Conservation (phyloP, 2,888 invertebrate genomes). For the Orthosia incerta region DNA sequence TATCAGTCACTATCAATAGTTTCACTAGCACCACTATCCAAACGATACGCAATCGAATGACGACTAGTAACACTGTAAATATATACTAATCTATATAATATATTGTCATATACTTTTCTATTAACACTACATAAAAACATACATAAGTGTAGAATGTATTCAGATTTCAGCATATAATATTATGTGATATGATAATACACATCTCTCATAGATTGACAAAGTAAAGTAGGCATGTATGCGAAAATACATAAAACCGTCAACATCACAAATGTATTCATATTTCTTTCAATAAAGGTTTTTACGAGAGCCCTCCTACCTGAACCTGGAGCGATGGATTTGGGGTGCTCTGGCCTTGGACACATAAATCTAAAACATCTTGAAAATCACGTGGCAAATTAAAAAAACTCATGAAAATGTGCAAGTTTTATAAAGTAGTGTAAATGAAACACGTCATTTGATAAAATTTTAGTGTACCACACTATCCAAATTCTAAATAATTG, state of each 20-base stretch:
- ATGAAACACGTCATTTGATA: not conserved
- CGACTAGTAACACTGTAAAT: conserved; percentile 13
- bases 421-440: not conserved
- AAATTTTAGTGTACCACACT: not conserved
- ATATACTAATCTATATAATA: conserved; percentile 13
- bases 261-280: conserved; percentile 45
- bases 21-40: conserved; percentile 33
- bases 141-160: not conserved
- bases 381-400: not conserved
- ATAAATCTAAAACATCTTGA: not conserved
- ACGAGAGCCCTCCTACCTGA: conserved; percentile 66
- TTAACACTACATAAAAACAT: not conserved
- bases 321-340: conserved; percentile 33
- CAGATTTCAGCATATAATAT: not conserved
- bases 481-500: not conserved
- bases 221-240: not conserved
- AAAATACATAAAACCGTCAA: conserved; percentile 54
- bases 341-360: conserved; percentile 17
- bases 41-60: conserved; percentile 43
- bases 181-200: too few relatives aligned
- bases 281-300: conserved; percentile 70
- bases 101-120: conserved; percentile 12
- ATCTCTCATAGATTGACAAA: conserved; percentile 6
- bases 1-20: conserved; percentile 59
- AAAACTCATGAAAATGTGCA: not conserved